Evolutionary conservation across 92 coral and sea anemone genomes (phyloP).

Genomic region (Heliopora coerulea): DNA sequence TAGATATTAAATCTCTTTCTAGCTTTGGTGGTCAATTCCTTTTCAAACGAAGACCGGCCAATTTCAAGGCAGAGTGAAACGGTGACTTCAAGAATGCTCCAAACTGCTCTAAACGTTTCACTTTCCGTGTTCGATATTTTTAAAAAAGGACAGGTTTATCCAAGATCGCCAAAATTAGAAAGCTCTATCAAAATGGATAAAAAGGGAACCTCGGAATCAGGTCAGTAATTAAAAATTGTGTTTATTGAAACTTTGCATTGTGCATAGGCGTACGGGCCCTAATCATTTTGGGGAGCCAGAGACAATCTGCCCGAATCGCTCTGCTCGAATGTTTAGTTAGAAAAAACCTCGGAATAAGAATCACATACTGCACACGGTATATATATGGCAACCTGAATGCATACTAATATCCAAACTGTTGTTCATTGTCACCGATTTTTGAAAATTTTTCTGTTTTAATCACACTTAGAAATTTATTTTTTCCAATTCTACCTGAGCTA

Average conservation of each 20-base stretch:
- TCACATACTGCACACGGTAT: too few relatives aligned
- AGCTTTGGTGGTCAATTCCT: slow-evolving; percentile 81
- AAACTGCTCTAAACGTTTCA: slow-evolving; percentile 12
- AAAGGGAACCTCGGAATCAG: not conserved
- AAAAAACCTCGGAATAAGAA: too few relatives aligned
- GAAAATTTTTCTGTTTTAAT: too few relatives aligned
- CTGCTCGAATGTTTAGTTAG: too few relatives aligned
- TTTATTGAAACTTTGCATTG: not conserved
- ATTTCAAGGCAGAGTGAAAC: slow-evolving; percentile 17
- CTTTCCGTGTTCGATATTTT: slow-evolving; percentile 11
- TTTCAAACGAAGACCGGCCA: slow-evolving; percentile 55
- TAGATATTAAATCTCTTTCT: slow-evolving; percentile 85
- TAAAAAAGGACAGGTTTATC: slow-evolving; percentile 22
- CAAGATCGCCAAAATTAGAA: not conserved
- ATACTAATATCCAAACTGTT: too few relatives aligned
- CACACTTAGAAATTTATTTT: too few relatives aligned
- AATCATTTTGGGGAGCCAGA: too few relatives aligned
- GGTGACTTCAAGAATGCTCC: slow-evolving; percentile 3
- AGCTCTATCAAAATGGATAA: not conserved
- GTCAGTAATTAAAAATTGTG: not conserved
- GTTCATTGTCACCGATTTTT: too few relatives aligned
- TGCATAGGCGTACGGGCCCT: too few relatives aligned
- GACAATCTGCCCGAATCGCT: too few relatives aligned
- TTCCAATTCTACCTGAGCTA: too few relatives aligned
- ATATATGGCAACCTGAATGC: too few relatives aligned